Evolutionary conservation across 2,113 vertebrate species (phyloP), one percentile per base, ranked within the genome.

Genomic region (Myocastor coypus): DNA sequence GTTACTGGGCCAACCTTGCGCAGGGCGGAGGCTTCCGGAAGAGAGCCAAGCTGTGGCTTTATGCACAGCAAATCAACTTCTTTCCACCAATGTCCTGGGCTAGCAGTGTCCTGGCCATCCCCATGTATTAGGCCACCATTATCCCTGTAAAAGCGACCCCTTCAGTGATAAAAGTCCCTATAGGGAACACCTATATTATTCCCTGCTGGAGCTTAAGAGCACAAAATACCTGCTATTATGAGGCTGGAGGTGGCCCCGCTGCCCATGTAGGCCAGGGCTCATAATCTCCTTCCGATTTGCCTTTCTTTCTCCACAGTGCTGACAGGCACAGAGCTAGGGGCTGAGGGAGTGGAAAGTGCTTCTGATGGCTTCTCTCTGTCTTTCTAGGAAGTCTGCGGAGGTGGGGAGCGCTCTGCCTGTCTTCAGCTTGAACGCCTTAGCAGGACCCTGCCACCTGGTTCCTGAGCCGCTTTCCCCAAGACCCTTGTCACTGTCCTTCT

Each of bases 11-110:
- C 42, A 37, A 26, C 9, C 52, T 75, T 75, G 91, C 5, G 1
- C 34, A 61, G 64, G 16, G 50, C 30, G 69, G 46, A 59, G n/a
- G 30, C 80, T 32, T 55, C 10, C 28, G 52, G 52, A 85, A 77
- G 52, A 84, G 64, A 20, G 52, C 86, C 78, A 52, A 20, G 52
- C 91, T 90, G 42, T 11, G 13, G 64, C 83, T 87, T 87, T 90
- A 87, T 88, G 46, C 93, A 73, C 96, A 93, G 89, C 66, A 94
- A 96, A 97, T 90, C n/a, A 85, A 37, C 64, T 78, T 78, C n/a
- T 93, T 88, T 57, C 28, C 28, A 66, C 40, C 92, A 52, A 61
- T 61, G 81, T 88, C 83, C 55, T 46, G 46, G 83, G 46, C 40
- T 42, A 34, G 85, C 4, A 0, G 22, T 50, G n/a, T 85, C 9